These are phyloP conservation scores for Leucoraja ocellata DNA, from an alignment of 2,797 vertebrate genomes.

Conservation along the genomic window DNA sequence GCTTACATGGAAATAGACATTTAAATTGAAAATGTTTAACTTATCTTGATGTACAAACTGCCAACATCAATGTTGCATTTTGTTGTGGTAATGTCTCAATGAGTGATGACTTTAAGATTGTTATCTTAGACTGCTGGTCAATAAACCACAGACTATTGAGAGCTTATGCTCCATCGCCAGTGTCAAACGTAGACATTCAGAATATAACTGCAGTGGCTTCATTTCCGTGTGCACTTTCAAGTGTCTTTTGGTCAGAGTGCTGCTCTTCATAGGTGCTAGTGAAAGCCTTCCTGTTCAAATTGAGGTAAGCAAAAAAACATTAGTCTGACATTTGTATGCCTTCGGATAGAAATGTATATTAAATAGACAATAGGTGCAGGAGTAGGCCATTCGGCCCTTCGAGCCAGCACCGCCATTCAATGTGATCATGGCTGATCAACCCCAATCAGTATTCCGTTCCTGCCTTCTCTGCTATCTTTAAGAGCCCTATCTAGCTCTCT, in stretches of 20 bases:
- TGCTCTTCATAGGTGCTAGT: not conserved
- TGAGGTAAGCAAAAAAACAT: constrained; percentile 5
- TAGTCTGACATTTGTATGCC: not conserved
- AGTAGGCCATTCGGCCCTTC: too few relatives aligned
- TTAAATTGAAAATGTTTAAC: not conserved
- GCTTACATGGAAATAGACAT: not conserved
- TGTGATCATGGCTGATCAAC: too few relatives aligned
- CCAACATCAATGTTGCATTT: not conserved
- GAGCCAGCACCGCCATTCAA: too few relatives aligned
- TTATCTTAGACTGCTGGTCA: not conserved
- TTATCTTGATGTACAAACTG: not conserved
- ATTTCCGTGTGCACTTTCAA: not conserved
- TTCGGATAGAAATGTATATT: not conserved
- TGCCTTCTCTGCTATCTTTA: too few relatives aligned
- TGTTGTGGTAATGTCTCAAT: not conserved
- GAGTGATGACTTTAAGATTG: not conserved
- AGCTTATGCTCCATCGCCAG: not conserved
- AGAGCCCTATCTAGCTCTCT: too few relatives aligned
- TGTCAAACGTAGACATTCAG: too few relatives aligned
- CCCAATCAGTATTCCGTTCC: too few relatives aligned
- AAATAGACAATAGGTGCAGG: too few relatives aligned
- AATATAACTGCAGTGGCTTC: not conserved
- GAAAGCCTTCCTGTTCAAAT: not conserved
- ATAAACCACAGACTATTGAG: not conserved
- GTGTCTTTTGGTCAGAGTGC: not conserved